These are phyloP conservation scores for Patiria miniata DNA, from an alignment of 35 echinoderm and acorn worm species.

Conservation along the genomic window DNA sequence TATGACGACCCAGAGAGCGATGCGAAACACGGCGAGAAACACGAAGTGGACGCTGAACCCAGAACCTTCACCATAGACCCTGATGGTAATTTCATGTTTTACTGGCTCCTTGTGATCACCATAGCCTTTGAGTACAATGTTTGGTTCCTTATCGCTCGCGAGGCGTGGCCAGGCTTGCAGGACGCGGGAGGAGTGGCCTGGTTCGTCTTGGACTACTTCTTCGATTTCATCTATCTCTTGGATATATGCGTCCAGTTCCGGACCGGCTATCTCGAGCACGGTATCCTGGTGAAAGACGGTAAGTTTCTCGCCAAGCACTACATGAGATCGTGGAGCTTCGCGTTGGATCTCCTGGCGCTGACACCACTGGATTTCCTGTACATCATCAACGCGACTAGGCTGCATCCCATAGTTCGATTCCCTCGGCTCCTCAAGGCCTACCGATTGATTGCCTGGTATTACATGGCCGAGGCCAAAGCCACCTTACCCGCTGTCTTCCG, in stretches of 20 bases:
- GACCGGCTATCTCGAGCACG: constrained; percentile 82
- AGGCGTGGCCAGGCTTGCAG: constrained; percentile 65
- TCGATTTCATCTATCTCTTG: constrained; percentile 75
- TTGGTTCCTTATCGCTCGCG: constrained; percentile 74
- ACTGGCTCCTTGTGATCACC: constrained; percentile 77
- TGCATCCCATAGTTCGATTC: constrained; percentile 57
- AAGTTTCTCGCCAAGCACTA: constrained; percentile 66
- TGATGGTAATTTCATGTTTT: constrained; percentile 72
- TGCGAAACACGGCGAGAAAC: constrained; percentile 29
- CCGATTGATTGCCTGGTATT: constrained; percentile 48
- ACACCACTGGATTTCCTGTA: constrained; percentile 71
- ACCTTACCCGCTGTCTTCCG: constrained; percentile 70
- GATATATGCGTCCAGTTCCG: constrained; percentile 85
- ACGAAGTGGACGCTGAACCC: neutral
- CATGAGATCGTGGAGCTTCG: constrained; percentile 54
- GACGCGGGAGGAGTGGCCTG: constrained; percentile 28
- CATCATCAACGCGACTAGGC: constrained; percentile 21
- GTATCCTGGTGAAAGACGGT: constrained; percentile 60
- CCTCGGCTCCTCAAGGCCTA: constrained; percentile 77
- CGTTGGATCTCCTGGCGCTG: constrained; percentile 63
- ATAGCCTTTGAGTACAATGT: constrained; percentile 80
- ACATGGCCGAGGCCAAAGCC: constrained; percentile 61
- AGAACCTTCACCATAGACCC: constrained; percentile 54
- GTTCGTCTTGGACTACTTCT: constrained; percentile 76
- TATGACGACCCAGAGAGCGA: constrained; percentile 37